A percentile compares a stretch with the other conserved stretches of the same genome.
Conservation (phyloP, 2,797 vertebrate genomes). For the Mareca penelope region DNA sequence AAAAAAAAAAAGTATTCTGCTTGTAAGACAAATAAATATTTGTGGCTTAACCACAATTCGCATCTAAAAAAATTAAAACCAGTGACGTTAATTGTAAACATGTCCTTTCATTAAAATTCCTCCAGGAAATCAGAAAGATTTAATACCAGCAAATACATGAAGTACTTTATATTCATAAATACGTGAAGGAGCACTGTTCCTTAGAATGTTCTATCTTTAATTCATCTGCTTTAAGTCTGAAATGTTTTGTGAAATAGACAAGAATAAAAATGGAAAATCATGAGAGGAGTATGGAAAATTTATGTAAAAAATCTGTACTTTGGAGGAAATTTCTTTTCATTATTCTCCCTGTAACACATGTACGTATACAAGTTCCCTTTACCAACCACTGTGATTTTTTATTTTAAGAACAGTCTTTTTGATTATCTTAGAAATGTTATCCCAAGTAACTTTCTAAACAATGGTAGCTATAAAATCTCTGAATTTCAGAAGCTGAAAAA, state of each 20-base stretch:
- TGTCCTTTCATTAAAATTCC: neutral
- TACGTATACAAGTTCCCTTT: neutral
- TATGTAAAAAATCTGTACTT: neutral
- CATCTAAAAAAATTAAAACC: neutral
- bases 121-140: neutral
- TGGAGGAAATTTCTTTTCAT: neutral
- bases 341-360: fast-evolving
- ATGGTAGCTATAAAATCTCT: neutral
- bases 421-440: neutral
- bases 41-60: neutral
- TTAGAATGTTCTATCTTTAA: neutral
- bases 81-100: neutral
- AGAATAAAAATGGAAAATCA: neutral
- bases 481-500: neutral
- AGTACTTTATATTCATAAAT: neutral
- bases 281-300: neutral
- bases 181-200: neutral
- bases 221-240: neutral
- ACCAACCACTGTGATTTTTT: neutral
- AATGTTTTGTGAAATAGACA: neutral
- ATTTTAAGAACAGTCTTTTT: neutral
- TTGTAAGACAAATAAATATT: neutral
- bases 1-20: neutral
- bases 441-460: neutral
- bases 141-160: neutral